These are phyloP conservation scores for Grallaria varia DNA, from an alignment of 2,113 vertebrate genomes.

Conservation along the genomic window DNA sequence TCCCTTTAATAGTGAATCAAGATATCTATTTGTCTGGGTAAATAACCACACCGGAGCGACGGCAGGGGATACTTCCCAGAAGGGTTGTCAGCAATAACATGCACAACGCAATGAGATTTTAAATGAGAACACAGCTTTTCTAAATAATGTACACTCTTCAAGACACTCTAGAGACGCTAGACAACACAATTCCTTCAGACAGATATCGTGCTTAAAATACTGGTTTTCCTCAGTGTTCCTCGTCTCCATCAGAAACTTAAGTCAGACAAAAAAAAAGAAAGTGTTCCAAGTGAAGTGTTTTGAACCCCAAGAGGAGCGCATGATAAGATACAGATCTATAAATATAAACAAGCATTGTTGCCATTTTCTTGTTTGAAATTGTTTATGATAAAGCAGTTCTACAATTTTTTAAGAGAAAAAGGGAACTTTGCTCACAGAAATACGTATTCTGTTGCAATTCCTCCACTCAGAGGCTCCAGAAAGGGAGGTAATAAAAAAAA, in stretches of 20 bases:
- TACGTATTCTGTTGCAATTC: background rate
- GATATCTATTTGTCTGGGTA: background rate
- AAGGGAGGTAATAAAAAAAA: accelerated
- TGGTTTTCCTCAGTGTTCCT: background rate
- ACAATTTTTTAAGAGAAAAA: background rate
- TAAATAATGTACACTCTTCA: conserved; percentile 59
- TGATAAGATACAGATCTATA: background rate
- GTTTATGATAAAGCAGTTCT: background rate
- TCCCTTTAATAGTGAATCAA: conserved; percentile 49
- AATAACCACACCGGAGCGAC: conserved; percentile 40
- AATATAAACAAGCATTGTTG: background rate
- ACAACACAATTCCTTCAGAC: background rate
- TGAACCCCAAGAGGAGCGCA: background rate
- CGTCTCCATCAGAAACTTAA: background rate
- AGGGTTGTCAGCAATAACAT: conserved; percentile 55
- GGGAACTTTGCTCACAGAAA: background rate
- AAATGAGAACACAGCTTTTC: conserved; percentile 59
- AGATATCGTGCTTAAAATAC: background rate
- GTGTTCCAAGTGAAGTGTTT: background rate
- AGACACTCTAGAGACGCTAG: conserved; percentile 12
- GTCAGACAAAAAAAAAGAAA: background rate
- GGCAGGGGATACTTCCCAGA: conserved; percentile 39
- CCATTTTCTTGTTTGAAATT: background rate
- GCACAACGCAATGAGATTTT: conserved; percentile 47
- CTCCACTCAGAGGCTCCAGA: background rate